Conservation (phyloP, 2,797 vertebrate species). For the Trematomus bernacchii region DNA sequence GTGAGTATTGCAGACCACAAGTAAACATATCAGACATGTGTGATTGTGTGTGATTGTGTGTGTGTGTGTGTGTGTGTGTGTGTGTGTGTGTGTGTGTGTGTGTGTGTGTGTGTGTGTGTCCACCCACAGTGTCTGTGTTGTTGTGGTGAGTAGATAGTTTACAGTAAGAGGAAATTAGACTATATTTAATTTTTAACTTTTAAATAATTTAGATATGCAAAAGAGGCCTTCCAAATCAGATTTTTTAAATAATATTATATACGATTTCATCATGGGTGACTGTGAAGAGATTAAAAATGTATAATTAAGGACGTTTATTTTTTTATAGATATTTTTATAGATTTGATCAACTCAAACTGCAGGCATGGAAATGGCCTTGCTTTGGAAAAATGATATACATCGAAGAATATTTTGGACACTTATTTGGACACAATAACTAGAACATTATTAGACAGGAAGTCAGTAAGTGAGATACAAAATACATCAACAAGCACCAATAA, state of each 20-base stretch:
- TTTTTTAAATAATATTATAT: too few relatives aligned
- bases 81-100: not conserved
- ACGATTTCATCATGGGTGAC: not conserved
- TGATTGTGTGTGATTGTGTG: not conserved
- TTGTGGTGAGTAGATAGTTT: conserved; percentile 42
- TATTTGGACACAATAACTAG: too few relatives aligned
- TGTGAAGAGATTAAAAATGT: not conserved
- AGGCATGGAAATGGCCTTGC: not conserved
- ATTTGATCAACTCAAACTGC: conserved; percentile 3
- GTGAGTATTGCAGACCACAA: conserved; percentile 8
- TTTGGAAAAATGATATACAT: too few relatives aligned
- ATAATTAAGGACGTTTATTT: not conserved
- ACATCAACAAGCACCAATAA: too few relatives aligned
- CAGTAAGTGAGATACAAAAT: too few relatives aligned
- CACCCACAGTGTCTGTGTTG: conserved; percentile 48
- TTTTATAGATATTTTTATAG: not conserved
- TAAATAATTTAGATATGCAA: not conserved
- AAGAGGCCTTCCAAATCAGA: too few relatives aligned
- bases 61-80: not conserved
- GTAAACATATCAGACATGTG: not conserved
- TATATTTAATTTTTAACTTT: not conserved
- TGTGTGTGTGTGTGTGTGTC: conserved; percentile 8
- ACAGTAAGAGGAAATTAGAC: conserved; percentile 36
- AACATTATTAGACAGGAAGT: too few relatives aligned
- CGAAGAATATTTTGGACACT: too few relatives aligned